Evolutionary conservation across 2,113 vertebrate genomes (phyloP), one percentile per base, ranked within the genome.

Genomic region (Scolopax mira): DNA sequence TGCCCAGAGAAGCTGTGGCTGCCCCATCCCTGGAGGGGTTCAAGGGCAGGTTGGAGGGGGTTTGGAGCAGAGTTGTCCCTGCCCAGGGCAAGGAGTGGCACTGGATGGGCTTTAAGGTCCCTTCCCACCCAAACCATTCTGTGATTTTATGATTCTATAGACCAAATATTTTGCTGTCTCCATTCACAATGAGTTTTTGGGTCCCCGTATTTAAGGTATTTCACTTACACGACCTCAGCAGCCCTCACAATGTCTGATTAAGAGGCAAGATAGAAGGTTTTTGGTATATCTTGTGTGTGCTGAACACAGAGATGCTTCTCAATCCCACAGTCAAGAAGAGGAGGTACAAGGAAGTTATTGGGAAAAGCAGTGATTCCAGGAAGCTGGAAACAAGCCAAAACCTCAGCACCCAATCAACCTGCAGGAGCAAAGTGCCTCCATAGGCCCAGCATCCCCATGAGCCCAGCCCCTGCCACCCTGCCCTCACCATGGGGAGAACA

Each of bases 361-460:
- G 52, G 33, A 27, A 83, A 61, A 42, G 16, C 57, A 14, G 37
- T 7, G 19, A 33, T 52, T 46, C 0, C 1, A 54, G 60, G 42
- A 44, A 87, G 44, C 37, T 83, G 44, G n/a, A 39, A 78, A 28
- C 13, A 83, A 23, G 31, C 49, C 49, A 33, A 22, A 70, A 46
- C 2, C 24, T 52, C 57, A 35, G 6, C 49, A 46, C 18, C 28
- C 0, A 0, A 49, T 30, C 28, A 52, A 13, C 19, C 15, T 39
- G 24, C 13, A 7, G 57, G 13, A 31, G 28, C 25, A 7, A 71
- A 41, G 17, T 12, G 13, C 33, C 28, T 31, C 42, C 18, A 28
- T 0, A 4, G 37, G 35, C 1, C 0, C 46, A 37, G 8, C 25
- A 21, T 28, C 46, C n/a, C 33, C 23, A 3, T 1, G 3, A 57